Base-by-base conservation (phyloP, 2,888 invertebrate genomes). In the Mesorhabditis sp. region DNA sequence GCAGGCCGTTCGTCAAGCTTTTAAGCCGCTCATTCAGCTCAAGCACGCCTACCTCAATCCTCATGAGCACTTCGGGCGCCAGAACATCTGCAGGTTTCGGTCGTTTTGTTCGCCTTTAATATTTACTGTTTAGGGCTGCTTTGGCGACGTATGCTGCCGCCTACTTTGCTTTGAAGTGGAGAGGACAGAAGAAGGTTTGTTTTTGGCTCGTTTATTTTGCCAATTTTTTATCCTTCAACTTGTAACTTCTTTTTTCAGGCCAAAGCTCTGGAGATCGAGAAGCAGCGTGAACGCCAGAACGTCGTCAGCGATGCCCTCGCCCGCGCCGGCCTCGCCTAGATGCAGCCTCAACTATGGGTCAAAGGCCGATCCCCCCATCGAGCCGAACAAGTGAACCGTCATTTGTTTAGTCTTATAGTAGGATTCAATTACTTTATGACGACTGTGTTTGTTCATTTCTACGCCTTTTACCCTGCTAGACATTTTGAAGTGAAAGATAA, bases 11-110 rank as follows among this genome's bases (percentile, higher is more conserved):
- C 63, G 63, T 15, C 10, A 28, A 7, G 15, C 15, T 7, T 62
- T 62, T 15, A 7, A 62, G 63, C 63, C 63, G 7, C 63, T 62
- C 13, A 62, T 62, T 28, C 13, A 62, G 13, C 6, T 62, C 13
- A 75, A 78, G 71, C 66, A 50, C n/a, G 65, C 76, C 43, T 83
- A 80, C 70, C 72, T 83, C 70, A 82, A 83, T 73, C 82, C 82
- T 61, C 82, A 83, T 67, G 82, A 83, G 77, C 81, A 83, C 70
- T 83, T 81, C 74, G 83, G 83, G 77, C 69, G 82, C 69, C 80
- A 80, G 68, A 82, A 82, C 74, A 82, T 82, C 77, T 79, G 78
- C 74, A 79, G 82, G 58, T 50, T 13, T 50, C n/a, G 58, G n/a
- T 50, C 7, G 58, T 13, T 50, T 50, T 13, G n/a, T 50, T 50